phyloP scores from a whole-genome alignment of 1,140 invertebrate genomes.

The Drusus annulatus region DNA sequence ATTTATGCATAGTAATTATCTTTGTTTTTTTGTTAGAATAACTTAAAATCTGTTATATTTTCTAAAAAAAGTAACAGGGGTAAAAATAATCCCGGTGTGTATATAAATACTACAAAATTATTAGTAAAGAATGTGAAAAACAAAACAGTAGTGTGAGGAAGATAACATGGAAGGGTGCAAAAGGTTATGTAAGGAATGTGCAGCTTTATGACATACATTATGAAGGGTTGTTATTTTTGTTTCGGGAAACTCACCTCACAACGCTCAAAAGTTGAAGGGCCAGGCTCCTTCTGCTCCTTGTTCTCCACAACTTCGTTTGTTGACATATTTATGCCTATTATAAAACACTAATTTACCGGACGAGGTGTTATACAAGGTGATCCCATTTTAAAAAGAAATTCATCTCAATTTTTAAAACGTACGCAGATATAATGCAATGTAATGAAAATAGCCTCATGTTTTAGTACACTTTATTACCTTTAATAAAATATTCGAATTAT shows the following conservation, averaged over 20 bases:
- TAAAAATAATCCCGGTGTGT: too few relatives aligned
- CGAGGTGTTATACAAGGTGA: conserved; percentile 43
- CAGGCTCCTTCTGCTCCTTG: conserved; percentile 10
- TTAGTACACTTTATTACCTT: background rate
- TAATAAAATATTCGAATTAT: background rate
- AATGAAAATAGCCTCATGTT: conserved; percentile 10
- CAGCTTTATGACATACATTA: background rate
- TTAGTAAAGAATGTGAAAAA: too few relatives aligned
- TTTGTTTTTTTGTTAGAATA: too few relatives aligned
- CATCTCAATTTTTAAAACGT: conserved; percentile 4
- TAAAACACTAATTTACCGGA: conserved; percentile 7
- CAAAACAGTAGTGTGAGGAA: too few relatives aligned
- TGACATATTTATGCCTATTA: conserved; percentile 43
- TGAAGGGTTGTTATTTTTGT: conserved; percentile 1
- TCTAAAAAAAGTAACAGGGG: too few relatives aligned
- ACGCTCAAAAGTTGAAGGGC: conserved; percentile 18
- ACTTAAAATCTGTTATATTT: too few relatives aligned
- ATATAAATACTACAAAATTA: too few relatives aligned
- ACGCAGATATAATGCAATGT: conserved; percentile 1
- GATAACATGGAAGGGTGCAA: background rate
- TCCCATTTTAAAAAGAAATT: conserved; percentile 38
- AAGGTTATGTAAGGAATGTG: conserved; percentile 23
- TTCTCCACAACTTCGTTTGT: conserved; percentile 38
- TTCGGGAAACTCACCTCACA: conserved; percentile 34
- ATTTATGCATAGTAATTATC: too few relatives aligned